Evolutionary conservation across 1,140 invertebrate species (phyloP).

Genomic region (Cydia strobilella): DNA sequence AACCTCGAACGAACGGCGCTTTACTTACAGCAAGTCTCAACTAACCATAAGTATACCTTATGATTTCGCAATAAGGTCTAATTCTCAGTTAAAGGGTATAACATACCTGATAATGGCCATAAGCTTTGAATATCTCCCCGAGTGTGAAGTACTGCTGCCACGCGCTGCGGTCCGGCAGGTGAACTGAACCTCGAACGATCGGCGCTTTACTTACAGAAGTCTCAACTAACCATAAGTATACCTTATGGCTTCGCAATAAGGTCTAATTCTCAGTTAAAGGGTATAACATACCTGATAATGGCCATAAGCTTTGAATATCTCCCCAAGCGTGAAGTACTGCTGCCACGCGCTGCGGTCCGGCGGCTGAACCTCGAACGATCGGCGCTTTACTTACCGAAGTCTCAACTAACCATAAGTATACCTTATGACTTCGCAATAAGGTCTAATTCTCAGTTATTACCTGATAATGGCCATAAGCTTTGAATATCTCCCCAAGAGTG

Average conservation of each 20-base stretch:
- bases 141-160: conserved; percentile 95
- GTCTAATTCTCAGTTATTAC: conserved; percentile 51
- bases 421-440: too few relatives aligned
- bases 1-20: conserved; percentile 85
- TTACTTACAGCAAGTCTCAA: conserved; percentile 67
- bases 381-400: conserved; percentile 81
- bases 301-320: conserved; percentile 92
- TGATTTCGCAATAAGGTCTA: too few relatives aligned
- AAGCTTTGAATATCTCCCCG: conserved; percentile 91
- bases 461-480: conserved; percentile 91
- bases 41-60: too few relatives aligned
- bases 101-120: conserved; percentile 90
- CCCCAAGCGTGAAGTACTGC: conserved; percentile 92
- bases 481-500: conserved; percentile 91
- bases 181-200: conserved; percentile 87
- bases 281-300: conserved; percentile 89
- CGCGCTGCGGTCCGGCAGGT: conserved; percentile 89
- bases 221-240: too few relatives aligned
- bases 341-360: conserved; percentile 93
- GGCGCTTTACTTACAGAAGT: conserved; percentile 81
- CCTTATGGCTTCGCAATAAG: too few relatives aligned
- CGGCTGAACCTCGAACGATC: conserved; percentile 86
- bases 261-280: too few relatives aligned
- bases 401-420: too few relatives aligned
- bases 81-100: too few relatives aligned